Percentiles rank a stretch among this genome's conserved stretches.
phyloP scores from a whole-genome alignment of 2,888 invertebrate species.

The Loripinus fragilis region DNA sequence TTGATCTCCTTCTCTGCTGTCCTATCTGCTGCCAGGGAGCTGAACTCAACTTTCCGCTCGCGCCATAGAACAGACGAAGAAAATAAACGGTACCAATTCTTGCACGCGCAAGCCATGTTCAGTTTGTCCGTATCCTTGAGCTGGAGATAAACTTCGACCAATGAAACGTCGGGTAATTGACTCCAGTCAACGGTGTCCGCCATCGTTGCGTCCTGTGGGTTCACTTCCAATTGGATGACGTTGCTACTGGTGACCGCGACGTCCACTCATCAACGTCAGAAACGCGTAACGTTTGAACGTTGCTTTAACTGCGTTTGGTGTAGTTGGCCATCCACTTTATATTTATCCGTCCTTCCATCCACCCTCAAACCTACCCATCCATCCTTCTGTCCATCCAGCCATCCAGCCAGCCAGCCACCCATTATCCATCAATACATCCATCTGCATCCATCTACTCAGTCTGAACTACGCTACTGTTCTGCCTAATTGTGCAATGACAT shows the following conservation, averaged over 20 bases:
- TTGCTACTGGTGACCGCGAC: background rate
- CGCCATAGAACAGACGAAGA: slow-evolving; percentile 68
- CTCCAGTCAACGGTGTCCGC: slow-evolving; percentile 47
- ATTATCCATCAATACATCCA: too few species aligned
- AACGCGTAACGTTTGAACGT: too few species aligned
- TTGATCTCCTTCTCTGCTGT: slow-evolving; percentile 52
- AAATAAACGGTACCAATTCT: slow-evolving; percentile 66
- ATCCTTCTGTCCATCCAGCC: too few species aligned
- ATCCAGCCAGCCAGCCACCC: too few species aligned
- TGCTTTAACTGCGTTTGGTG: too few species aligned
- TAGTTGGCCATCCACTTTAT: too few species aligned
- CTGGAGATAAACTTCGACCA: slow-evolving; percentile 63
- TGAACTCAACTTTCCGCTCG: slow-evolving; percentile 49
- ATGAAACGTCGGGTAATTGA: slow-evolving; percentile 62
- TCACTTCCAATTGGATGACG: background rate
- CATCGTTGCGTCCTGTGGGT: slow-evolving; percentile 6
- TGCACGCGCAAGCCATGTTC: slow-evolving; percentile 65
- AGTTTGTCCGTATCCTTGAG: slow-evolving; percentile 62
- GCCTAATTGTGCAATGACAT: too few species aligned
- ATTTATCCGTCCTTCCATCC: too few species aligned
- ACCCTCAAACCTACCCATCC: too few species aligned
- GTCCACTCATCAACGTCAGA: background rate
- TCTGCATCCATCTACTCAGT: too few species aligned
- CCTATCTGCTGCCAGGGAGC: slow-evolving; percentile 34
- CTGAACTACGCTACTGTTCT: too few species aligned